A percentile compares a stretch with the other conserved stretches of the same genome.
Evolutionary conservation across 2,113 vertebrate species (phyloP).

Genomic region (Corynorhinus townsendii): DNA sequence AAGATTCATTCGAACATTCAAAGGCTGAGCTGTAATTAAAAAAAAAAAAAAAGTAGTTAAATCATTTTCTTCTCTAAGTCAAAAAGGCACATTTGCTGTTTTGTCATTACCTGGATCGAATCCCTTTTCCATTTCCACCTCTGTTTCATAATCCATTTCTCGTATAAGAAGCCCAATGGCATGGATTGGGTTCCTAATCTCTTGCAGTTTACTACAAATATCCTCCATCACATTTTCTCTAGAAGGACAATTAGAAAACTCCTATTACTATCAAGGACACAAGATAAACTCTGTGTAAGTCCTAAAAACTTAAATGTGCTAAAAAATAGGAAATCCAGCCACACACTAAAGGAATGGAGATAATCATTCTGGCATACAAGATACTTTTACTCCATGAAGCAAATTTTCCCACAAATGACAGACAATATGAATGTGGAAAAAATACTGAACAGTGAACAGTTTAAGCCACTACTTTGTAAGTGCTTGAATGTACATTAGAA

Average conservation of each 20-base stretch:
- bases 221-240: conserved; percentile 90
- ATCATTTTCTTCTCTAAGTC: background rate
- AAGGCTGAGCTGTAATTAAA: conserved; percentile 80
- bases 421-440: background rate
- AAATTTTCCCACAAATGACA: background rate
- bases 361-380: background rate
- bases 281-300: background rate
- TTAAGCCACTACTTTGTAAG: background rate
- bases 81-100: background rate
- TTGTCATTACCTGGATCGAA: conserved; percentile 74
- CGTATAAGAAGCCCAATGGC: conserved; percentile 89
- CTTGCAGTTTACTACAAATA: conserved; percentile 92
- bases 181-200: conserved; percentile 86
- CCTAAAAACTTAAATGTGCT: background rate
- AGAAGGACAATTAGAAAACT: background rate
- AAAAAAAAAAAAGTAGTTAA: background rate
- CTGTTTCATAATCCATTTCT: conserved; percentile 94
- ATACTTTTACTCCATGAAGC: background rate
- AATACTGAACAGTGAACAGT: background rate
- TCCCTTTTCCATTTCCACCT: conserved; percentile 80
- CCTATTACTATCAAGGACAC: background rate
- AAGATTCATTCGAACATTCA: conserved; percentile 84
- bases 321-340: background rate
- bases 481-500: background rate
- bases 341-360: background rate